A percentile compares a stretch with the other conserved stretches of the same genome.
These are phyloP conservation scores for Thelaira solivaga DNA, from an alignment of 2,888 invertebrate genomes.

Conservation along the genomic window DNA sequence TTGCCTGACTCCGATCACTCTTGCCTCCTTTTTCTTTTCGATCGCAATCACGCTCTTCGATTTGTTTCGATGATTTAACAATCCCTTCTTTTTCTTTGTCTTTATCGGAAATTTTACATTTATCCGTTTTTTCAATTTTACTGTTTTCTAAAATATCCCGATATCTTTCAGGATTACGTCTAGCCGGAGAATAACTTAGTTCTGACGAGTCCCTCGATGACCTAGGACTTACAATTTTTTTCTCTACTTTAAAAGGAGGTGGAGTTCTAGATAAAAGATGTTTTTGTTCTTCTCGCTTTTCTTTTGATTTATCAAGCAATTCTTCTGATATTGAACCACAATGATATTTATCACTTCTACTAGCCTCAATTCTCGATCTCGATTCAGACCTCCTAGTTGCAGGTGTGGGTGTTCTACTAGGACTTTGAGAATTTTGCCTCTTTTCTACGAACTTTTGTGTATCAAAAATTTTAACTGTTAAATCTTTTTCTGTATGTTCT, in stretches of 20 bases:
- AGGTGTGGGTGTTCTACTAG: constrained; percentile 24
- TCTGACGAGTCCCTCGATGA: constrained; percentile 77
- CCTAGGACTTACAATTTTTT: constrained; percentile 55
- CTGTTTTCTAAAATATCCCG: constrained; percentile 80
- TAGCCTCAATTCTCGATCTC: constrained; percentile 7
- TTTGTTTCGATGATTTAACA: constrained; percentile 55
- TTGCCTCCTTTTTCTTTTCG: constrained; percentile 58
- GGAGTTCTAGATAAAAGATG: constrained; percentile 19
- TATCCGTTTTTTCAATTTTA: constrained; percentile 76
- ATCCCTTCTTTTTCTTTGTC: constrained; percentile 7
- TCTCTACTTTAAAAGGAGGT: constrained; percentile 17
- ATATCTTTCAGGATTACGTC: constrained; percentile 83
- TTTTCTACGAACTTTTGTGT: constrained; percentile 1
- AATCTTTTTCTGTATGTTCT: not conserved
- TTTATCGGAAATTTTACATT: constrained; percentile 20
- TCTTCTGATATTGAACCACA: constrained; percentile 18
- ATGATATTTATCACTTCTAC: not conserved
- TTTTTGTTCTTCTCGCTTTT: not conserved
- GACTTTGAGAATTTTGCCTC: constrained; percentile 26
- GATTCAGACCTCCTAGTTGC: not conserved
- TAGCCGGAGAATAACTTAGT: constrained; percentile 84
- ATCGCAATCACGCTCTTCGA: constrained; percentile 59
- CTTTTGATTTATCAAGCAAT: constrained; percentile 15
- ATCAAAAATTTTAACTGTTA: not conserved
- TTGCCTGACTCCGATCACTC: constrained; percentile 61